Base-by-base conservation (phyloP, 2,797 vertebrate genomes). In the Pantherophis vulpinus region DNA sequence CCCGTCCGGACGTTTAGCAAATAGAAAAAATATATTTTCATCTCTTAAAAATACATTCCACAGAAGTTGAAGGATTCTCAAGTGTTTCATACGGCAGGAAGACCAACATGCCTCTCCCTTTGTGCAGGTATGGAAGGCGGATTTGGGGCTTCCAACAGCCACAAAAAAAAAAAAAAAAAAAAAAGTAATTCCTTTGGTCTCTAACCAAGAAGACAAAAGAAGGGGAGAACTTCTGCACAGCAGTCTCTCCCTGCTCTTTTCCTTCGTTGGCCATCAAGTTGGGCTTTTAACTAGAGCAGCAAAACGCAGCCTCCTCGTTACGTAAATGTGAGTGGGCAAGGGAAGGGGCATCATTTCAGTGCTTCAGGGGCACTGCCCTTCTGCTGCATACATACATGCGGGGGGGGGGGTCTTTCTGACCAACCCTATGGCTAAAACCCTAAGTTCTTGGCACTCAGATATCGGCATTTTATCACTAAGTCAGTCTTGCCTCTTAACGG, bases 21-120 rank as follows among this genome's bases (percentile, higher is more conserved):
- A 97, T 98, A 97, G 98, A 98, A 98, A 98, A 98, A 98, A 98
- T 97, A 98, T 95, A 97, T 97, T 86, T 97, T 97, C 96, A 97
- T 98, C 93, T 98, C 94, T 97, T 98, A 98, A 98, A 98, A 98
- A 98, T 98, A 98, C 97, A 98, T 98, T 98, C 97, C 97, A 94
- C 96, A 95, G 96, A 97, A 95, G 97, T 92, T 93, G 86, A 96
- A 95, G 94, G 96, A 96, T 95, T 95, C 97, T 97, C 94, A 96
- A 96, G 95, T 95, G 95, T 94, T 95, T 95, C 12, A 89, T 96
- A 95, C 94, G 97, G 97, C 96, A 95, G 95, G 96, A 96, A 96
- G 95, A 95, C 92, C 94, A 94, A 55, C 90, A 88, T 92, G 93
- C 95, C 95, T 96, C 42, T 70, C 95, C 95, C 95, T 95, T 95